Base-by-base conservation (phyloP, 2,113 vertebrate genomes). In the Perca schrenkii region DNA sequence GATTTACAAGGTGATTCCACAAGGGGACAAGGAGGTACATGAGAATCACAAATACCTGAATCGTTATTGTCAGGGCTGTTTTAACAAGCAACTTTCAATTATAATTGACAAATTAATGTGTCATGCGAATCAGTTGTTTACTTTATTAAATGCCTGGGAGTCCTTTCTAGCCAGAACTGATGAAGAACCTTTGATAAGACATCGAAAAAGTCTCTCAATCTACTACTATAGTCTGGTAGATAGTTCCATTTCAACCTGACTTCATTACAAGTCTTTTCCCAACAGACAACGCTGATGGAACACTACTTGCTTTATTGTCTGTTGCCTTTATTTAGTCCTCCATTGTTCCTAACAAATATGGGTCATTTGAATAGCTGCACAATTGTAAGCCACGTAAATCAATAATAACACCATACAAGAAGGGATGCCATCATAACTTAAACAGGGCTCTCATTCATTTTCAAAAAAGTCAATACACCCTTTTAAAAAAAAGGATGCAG, bases 381-480 rank as follows among this genome's bases (percentile, higher is more conserved):
- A 74, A 86, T 75, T 89, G 74, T 19, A 80, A 86, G 70, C 70
- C 57, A 82, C 65, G 50, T 89, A 77, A 91, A 93, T 92, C 89
- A 79, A 88, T 88, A 78, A 85, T 90, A 64, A 82, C 77, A 77
- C 61, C 58, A 81, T 28, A 87, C 34, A 50, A 83, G 63, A 86
- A 49, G 62, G 74, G 54, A 74, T 69, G 58, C 8, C 40, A 28
- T 81, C 43, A 71, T 86, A 72, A 90, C 36, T 71, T 79, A 80
- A 75, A 78, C 13, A 62, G 28, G 22, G 54, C 66, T 89, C 82
- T 86, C 84, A 86, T 90, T 91, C 28, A 79, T 90, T 90, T 90
- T 90, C 79, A 90, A 90, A 85, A 82, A 88, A 92, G 91, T 94
- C 91, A 89, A 94, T 92, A 86, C 13, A 77, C 36, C 84, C 87